A percentile compares a stretch with the other conserved stretches of the same genome.
Evolutionary conservation across 2,797 vertebrate species (phyloP).

Genomic region (Steatocranus sp.): DNA sequence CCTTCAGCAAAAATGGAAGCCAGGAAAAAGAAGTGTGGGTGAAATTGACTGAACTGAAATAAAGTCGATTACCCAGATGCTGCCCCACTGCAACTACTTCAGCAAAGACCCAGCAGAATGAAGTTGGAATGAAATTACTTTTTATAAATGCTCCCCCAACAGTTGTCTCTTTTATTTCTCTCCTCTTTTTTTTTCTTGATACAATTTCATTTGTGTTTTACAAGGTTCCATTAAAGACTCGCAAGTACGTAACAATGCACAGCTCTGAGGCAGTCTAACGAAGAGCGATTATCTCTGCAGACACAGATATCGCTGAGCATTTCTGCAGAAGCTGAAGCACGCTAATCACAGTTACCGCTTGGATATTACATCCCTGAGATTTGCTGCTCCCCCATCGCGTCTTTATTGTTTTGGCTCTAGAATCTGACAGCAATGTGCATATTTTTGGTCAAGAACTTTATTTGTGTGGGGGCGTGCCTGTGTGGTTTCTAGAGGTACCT

Average conservation of each 20-base stretch:
- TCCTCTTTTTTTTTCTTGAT: background rate
- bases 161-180: constrained; percentile 4
- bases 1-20: constrained; percentile 15
- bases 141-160: constrained; percentile 9
- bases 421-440: background rate
- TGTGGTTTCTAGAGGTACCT: background rate
- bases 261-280: constrained; percentile 21
- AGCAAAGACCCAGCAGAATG: constrained; percentile 9
- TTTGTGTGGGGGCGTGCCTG: background rate
- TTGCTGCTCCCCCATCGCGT: background rate
- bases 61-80: constrained; percentile 49
- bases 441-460: background rate
- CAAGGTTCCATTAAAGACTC: constrained; percentile 38
- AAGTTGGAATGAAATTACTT: constrained; percentile 35
- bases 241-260: constrained; percentile 13
- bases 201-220: constrained; percentile 18
- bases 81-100: constrained; percentile 29
- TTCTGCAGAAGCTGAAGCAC: background rate
- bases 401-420: background rate
- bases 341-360: background rate
- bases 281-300: constrained; percentile 24
- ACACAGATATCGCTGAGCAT: constrained; percentile 47
- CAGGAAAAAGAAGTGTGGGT: constrained; percentile 1
- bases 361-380: background rate
- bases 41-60: constrained; percentile 50